These are phyloP conservation scores for Apis dorsata DNA, from an alignment of 1,140 invertebrate species.

Conservation along the genomic window DNA sequence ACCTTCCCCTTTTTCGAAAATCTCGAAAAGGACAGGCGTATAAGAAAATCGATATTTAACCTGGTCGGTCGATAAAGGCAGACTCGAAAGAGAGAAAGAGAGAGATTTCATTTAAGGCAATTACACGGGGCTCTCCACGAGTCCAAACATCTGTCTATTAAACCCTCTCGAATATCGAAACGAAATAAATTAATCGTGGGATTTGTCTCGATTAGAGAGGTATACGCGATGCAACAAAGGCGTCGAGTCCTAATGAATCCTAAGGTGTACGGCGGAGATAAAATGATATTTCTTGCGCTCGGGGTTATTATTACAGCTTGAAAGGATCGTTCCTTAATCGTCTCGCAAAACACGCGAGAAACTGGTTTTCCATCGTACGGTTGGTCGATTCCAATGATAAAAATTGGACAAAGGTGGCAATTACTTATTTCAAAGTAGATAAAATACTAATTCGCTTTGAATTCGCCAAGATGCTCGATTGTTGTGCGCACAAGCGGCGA, in stretches of 20 bases:
- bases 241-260: not conserved
- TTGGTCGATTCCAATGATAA: not conserved
- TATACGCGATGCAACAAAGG: not conserved
- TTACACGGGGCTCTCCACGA: not conserved
- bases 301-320: not conserved
- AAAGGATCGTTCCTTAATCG: not conserved
- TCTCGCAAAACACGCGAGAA: not conserved
- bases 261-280: not conserved
- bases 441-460: not conserved
- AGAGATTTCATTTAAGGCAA: too few species aligned
- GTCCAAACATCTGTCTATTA: not conserved
- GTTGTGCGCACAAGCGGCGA: not conserved
- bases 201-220: not conserved
- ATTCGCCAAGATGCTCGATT: not conserved
- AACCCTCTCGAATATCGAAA: too few species aligned
- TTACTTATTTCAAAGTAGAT: not conserved
- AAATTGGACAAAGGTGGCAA: not conserved
- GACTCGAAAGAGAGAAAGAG: too few species aligned
- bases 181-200: not conserved
- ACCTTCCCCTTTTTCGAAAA: too few species aligned
- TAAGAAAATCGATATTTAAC: too few species aligned
- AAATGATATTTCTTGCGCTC: not conserved
- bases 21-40: too few species aligned
- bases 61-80: too few species aligned
- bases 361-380: slow-evolving; percentile 11